Percentiles rank a stretch among this genome's conserved stretches.
phyloP scores from a whole-genome alignment of 2,888 invertebrate species.

The Axea sp. region DNA sequence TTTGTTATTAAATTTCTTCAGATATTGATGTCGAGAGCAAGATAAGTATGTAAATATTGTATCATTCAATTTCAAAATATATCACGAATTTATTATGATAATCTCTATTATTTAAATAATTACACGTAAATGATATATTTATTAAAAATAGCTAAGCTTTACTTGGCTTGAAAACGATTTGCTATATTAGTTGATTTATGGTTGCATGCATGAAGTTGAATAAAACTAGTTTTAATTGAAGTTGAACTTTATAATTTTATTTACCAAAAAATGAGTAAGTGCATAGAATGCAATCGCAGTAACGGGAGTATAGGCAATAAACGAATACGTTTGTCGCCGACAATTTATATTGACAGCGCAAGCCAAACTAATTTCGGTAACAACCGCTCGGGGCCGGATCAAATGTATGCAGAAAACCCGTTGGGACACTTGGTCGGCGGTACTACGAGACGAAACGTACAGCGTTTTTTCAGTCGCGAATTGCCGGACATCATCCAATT shows the following conservation, averaged over 20 bases:
- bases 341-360: slow-evolving; percentile 77
- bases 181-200: too few species aligned
- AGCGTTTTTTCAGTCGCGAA: slow-evolving; percentile 61
- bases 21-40: too few species aligned
- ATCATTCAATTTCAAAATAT: too few species aligned
- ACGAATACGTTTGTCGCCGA: slow-evolving; percentile 71
- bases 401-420: slow-evolving; percentile 71
- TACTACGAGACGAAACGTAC: slow-evolving; percentile 66
- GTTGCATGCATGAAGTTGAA: not conserved
- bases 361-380: slow-evolving; percentile 78
- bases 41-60: too few species aligned
- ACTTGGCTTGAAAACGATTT: too few species aligned
- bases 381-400: slow-evolving; percentile 76
- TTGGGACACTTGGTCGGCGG: slow-evolving; percentile 67
- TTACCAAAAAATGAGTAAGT: slow-evolving; percentile 45
- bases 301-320: slow-evolving; percentile 51
- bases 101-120: too few species aligned
- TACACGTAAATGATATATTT: too few species aligned
- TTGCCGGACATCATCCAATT: slow-evolving; percentile 75
- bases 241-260: slow-evolving; percentile 36
- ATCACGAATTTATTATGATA: too few species aligned
- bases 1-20: too few species aligned
- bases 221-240: slow-evolving; percentile 24
- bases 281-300: slow-evolving; percentile 41
- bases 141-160: too few species aligned